Percentiles rank a stretch among this genome's conserved stretches.
Evolutionary conservation across 2,797 vertebrate genomes (phyloP).

Genomic region (Cichlasoma orientale): DNA sequence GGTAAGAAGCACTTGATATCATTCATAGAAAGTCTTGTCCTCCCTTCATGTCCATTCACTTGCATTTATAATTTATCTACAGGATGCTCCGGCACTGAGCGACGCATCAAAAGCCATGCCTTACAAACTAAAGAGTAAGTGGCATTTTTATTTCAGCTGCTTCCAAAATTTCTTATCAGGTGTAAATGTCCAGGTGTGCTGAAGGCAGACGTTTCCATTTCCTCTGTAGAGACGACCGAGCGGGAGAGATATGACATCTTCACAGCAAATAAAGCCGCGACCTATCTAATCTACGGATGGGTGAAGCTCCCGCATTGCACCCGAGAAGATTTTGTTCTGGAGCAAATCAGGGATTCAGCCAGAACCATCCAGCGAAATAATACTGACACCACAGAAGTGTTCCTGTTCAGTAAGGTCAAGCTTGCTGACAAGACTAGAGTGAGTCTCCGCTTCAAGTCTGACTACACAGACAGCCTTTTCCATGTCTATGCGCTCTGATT

Average conservation of each 20-base stretch:
- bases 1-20: conserved; percentile 47
- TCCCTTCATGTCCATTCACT: background rate
- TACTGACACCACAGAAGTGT: rapidly evolving
- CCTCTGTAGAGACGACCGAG: conserved; percentile 6
- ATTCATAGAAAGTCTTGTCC: background rate
- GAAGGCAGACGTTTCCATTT: background rate
- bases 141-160: background rate
- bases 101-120: background rate
- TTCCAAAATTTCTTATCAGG: background rate
- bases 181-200: background rate
- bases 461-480: conserved; percentile 10
- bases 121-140: conserved; percentile 32
- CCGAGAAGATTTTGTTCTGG: rapidly evolving
- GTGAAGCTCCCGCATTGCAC: background rate
- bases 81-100: background rate
- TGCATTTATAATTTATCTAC: background rate
- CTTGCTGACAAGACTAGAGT: background rate
- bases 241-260: conserved; percentile 26
- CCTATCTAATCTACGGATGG: conserved; percentile 46
- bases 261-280: background rate
- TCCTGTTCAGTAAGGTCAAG: rapidly evolving
- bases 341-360: rapidly evolving
- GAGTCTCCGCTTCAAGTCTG: background rate
- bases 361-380: rapidly evolving
- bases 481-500: conserved; percentile 37